Evolutionary conservation across 1,140 invertebrate species (phyloP).

Genomic region (Papilio glaucus): DNA sequence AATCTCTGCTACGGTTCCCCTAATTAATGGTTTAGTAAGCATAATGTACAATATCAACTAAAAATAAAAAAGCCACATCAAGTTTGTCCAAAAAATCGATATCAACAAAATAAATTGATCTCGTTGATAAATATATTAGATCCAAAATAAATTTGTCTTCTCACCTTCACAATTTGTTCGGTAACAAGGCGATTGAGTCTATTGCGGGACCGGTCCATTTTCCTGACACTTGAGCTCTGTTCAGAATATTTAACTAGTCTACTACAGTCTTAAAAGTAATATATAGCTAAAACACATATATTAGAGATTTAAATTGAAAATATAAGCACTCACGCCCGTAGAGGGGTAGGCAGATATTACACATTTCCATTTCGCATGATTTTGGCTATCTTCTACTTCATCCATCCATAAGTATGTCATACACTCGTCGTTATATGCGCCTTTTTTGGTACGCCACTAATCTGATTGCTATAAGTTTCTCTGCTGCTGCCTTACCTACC

Average conservation of each 20-base stretch:
- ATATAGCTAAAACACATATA: too few species aligned
- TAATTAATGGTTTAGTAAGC: neutral
- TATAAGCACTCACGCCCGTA: too few species aligned
- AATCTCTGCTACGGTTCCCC: too few species aligned
- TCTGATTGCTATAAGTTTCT: too few species aligned
- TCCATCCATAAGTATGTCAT: too few species aligned
- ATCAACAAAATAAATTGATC: neutral
- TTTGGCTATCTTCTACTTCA: too few species aligned
- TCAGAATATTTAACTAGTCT: slow-evolving; percentile 5
- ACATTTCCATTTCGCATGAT: too few species aligned
- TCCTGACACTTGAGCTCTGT: slow-evolving; percentile 13
- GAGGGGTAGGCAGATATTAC: too few species aligned
- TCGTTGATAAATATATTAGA: neutral
- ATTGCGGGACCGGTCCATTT: slow-evolving; percentile 1
- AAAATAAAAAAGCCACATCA: neutral
- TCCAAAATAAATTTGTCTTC: slow-evolving; percentile 11
- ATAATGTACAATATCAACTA: neutral
- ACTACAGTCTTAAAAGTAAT: neutral
- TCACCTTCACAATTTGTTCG: slow-evolving; percentile 14
- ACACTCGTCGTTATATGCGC: too few species aligned
- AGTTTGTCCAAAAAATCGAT: neutral
- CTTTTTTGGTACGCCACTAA: too few species aligned
- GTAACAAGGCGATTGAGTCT: slow-evolving; percentile 16
- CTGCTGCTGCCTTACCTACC: too few species aligned
- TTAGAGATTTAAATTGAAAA: too few species aligned